Evolutionary conservation across 2,113 vertebrate genomes (phyloP).

Genomic region (Rhombomys opimus): DNA sequence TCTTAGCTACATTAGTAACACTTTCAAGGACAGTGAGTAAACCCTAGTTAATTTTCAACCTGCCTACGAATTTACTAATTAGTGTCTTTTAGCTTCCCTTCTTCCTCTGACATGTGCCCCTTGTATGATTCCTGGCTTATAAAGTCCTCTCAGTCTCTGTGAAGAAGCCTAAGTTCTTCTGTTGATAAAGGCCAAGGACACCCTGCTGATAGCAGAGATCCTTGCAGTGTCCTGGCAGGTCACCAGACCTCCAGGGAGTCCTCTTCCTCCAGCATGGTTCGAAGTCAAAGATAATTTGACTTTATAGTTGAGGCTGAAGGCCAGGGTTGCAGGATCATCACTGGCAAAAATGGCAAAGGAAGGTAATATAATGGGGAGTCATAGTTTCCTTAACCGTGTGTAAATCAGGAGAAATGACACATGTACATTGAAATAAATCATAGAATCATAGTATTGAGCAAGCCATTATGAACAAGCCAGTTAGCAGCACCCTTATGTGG

Average conservation of each 20-base stretch:
- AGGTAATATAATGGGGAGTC: no score
- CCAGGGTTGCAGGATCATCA: no score
- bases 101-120: not conserved
- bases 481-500: not conserved
- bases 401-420: no score
- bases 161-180: not conserved
- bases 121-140: not conserved
- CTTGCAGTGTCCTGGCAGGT: not conserved
- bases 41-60: not conserved
- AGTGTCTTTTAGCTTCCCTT: not conserved
- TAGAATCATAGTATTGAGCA: not conserved
- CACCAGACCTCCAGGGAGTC: not conserved
- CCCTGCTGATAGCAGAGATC: not conserved
- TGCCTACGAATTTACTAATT: not conserved
- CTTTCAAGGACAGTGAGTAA: not conserved
- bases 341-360: no score
- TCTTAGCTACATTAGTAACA: not conserved
- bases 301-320: no score
- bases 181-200: not conserved
- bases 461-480: not conserved
- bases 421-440: no score
- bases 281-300: not conserved
- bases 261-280: not conserved
- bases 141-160: not conserved
- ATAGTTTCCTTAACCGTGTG: no score